These are phyloP conservation scores for Coregonus sp. DNA, from an alignment of 2,797 vertebrate genomes.

Conservation along the genomic window DNA sequence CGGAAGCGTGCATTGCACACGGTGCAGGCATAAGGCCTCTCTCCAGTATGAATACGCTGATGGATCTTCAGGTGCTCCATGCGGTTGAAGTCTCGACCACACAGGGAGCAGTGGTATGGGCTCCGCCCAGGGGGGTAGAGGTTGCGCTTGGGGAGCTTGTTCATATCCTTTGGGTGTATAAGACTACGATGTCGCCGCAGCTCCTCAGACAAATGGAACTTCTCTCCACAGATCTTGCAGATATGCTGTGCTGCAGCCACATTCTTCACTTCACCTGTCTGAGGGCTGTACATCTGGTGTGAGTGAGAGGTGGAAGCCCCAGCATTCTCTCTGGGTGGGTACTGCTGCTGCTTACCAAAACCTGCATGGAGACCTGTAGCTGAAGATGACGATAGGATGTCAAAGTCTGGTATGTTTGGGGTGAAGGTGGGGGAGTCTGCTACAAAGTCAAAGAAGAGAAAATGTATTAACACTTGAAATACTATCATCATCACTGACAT, in stretches of 20 bases:
- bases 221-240: conserved; percentile 40
- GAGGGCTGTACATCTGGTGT: conserved; percentile 17
- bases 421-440: conserved; percentile 33
- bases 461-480: background rate
- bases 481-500: background rate
- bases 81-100: conserved; percentile 59
- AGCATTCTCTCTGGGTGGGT: conserved; percentile 16
- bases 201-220: conserved; percentile 38
- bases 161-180: conserved; percentile 33
- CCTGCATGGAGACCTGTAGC: conserved; percentile 28
- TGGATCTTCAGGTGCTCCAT: conserved; percentile 64
- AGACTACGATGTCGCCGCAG: conserved; percentile 37
- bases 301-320: conserved; percentile 16
- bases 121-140: conserved; percentile 39
- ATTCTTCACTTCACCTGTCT: background rate
- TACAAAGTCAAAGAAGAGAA: background rate
- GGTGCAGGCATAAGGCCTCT: conserved; percentile 56
- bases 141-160: conserved; percentile 30
- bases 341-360: conserved; percentile 29
- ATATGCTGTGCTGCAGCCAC: conserved; percentile 15
- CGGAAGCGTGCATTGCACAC: conserved; percentile 59
- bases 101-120: conserved; percentile 52
- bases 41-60: conserved; percentile 64
- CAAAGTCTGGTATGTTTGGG: conserved; percentile 39
- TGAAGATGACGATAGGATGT: conserved; percentile 38